Base-by-base conservation (phyloP, 1,140 invertebrate species). In the Pissodes strobi region DNA sequence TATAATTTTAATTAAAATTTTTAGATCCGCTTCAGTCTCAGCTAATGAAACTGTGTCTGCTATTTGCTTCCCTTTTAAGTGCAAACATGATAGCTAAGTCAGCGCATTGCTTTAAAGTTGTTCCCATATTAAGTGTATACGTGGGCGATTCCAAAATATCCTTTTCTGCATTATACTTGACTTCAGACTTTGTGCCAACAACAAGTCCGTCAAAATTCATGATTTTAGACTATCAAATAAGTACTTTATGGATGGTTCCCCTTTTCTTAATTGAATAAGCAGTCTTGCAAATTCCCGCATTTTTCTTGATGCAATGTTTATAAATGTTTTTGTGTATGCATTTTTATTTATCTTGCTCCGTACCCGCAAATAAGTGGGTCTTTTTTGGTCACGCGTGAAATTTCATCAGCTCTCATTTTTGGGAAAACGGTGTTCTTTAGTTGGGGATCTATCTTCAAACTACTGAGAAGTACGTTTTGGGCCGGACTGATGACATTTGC, bases 1-100 rank as follows among this genome's bases (percentile, higher is more conserved):
- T 8, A 58, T 18, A 22, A 58, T 13, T 19, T 57, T 19, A 27
- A 64, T 48, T 25, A 69, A 30, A 34, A 67, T 70, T 71, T 67
- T 69, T 34, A 74, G 45, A 30, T 73, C 67, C 37, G 59, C 64
- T 67, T 74, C 53, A 9, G 22, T 58, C 1, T 51, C 18, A 27
- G 23, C 34, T 4, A 57, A 62, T 10, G 60, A n/a, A 60, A 59
- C n/a, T 15, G 37, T 48, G 17, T 52, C 10, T 13, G 25, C 25
- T 12, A 34, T 17, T 30, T 27, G 13, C 25, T 61, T 59, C 48
- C n/a, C 51, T 12, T 61, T 67, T 66, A 6, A 61, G 25, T 5
- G 25, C 25, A 43, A 64, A 64, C 5, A 56, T 22, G 3, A 66
- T 45, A 5, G 64, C 60, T 53, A 66, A 57, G 9, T 65, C 49